A percentile compares a stretch with the other conserved stretches of the same genome.
Conservation (phyloP, 1,140 invertebrate genomes). For the Drosophila busckii region DNA sequence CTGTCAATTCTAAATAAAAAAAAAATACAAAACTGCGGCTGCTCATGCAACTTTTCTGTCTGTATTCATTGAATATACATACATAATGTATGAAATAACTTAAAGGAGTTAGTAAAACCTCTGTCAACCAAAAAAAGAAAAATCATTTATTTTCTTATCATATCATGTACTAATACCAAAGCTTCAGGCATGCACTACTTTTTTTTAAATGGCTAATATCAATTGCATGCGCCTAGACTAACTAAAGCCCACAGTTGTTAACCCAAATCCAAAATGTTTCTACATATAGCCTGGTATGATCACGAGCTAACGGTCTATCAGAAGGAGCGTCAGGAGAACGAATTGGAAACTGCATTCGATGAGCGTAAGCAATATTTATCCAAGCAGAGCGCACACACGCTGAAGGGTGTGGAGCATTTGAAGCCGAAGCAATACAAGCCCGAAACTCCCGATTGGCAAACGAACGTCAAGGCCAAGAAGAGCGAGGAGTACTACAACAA, state of each 20-base stretch:
- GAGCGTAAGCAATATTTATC: constrained; percentile 86
- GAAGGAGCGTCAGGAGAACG: constrained; percentile 89
- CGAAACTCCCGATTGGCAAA: constrained; percentile 89
- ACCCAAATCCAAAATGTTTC: constrained; percentile 11
- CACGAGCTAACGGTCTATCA: constrained; percentile 91
- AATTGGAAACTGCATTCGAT: constrained; percentile 92
- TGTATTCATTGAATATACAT: constrained; percentile 34
- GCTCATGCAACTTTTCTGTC: constrained; percentile 42
- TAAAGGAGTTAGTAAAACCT: constrained; percentile 33
- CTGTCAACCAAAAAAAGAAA: constrained; percentile 16
- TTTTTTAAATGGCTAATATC: too few species aligned
- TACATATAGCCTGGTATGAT: constrained; percentile 92
- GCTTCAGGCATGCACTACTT: constrained; percentile 29
- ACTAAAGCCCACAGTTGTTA: too few species aligned
- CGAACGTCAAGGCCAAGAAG: constrained; percentile 89
- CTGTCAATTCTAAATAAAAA: too few species aligned
- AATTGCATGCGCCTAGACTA: too few species aligned
- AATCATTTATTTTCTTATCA: constrained; percentile 14
- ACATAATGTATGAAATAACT: constrained; percentile 3
- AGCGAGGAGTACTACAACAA: constrained; percentile 91
- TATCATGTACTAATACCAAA: constrained; percentile 21
- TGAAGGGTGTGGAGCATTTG: constrained; percentile 82
- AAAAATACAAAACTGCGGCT: constrained; percentile 44
- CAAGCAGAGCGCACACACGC: constrained; percentile 82
- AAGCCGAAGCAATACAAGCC: constrained; percentile 86